Evolutionary conservation across 2,797 vertebrate species (phyloP).

Genomic region (Clarias pachynema): DNA sequence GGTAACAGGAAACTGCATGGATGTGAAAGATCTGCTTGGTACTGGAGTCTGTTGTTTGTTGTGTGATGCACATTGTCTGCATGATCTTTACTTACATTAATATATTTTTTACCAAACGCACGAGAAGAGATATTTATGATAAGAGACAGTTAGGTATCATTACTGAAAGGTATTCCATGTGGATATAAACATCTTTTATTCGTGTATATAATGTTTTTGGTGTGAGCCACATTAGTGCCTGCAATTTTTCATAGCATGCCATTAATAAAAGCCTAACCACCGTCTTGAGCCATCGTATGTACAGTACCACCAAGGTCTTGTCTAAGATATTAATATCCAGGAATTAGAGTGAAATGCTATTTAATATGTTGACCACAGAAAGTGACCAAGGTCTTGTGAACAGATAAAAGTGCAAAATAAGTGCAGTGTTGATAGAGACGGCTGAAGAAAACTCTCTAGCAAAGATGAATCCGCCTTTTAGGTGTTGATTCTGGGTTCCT

Average conservation of each 20-base stretch:
- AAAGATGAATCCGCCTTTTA: not conserved
- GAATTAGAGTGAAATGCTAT: not conserved
- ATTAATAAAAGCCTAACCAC: not conserved
- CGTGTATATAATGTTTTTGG: not conserved
- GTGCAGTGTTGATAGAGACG: not conserved
- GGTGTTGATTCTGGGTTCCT: not conserved
- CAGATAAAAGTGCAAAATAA: not conserved
- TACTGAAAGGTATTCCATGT: not conserved
- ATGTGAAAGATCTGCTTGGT: not conserved
- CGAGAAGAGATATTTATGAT: not conserved
- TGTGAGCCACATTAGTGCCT: not conserved
- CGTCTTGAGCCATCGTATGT: not conserved
- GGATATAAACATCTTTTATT: not conserved
- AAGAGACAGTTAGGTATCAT: not conserved
- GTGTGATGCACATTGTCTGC: constrained; percentile 10
- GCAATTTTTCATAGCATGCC: not conserved
- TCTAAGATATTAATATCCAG: not conserved
- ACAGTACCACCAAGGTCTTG: not conserved
- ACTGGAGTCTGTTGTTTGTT: not conserved
- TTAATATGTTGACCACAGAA: not conserved
- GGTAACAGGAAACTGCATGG: constrained; percentile 58
- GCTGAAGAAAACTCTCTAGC: not conserved
- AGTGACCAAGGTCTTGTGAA: not conserved
- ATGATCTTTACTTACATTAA: not conserved
- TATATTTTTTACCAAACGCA: not conserved